Conservation (phyloP, 2,888 invertebrate species). For the Seira ritae region DNA sequence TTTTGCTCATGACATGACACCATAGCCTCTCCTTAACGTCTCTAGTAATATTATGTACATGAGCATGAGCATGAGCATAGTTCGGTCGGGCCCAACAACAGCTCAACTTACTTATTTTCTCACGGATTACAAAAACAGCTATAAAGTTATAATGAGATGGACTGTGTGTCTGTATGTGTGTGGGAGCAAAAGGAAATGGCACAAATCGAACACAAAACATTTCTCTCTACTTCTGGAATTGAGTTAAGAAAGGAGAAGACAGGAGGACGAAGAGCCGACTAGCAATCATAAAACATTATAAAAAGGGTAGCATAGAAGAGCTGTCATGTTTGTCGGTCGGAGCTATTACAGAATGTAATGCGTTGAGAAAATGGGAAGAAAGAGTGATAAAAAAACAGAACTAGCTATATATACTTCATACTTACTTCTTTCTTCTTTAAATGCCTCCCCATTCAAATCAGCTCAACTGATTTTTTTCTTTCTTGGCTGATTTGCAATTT, state of each 20-base stretch:
- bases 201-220: constrained; percentile 7
- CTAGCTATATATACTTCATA: too few relatives aligned
- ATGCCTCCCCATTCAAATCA: too few relatives aligned
- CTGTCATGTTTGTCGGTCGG: constrained; percentile 7
- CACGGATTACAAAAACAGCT: constrained; percentile 4
- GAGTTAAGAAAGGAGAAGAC: background rate
- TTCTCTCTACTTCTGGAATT: background rate
- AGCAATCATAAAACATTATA: background rate
- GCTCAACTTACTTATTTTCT: background rate
- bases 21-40: background rate
- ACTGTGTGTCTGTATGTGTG: too few relatives aligned
- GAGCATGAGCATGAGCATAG: too few relatives aligned
- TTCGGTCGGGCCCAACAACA: too few relatives aligned
- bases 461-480: too few relatives aligned
- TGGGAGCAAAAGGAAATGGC: background rate
- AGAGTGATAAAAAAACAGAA: too few relatives aligned
- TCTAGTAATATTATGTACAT: too few relatives aligned
- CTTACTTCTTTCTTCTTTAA: too few relatives aligned
- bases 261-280: background rate
- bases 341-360: background rate
- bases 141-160: constrained; percentile 13
- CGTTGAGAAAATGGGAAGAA: too few relatives aligned
- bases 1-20: constrained; percentile 12
- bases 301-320: background rate
- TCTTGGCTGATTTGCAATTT: too few relatives aligned